Evolutionary conservation across 1,140 invertebrate genomes (phyloP).

Genomic region (Drosophila bipectinata): DNA sequence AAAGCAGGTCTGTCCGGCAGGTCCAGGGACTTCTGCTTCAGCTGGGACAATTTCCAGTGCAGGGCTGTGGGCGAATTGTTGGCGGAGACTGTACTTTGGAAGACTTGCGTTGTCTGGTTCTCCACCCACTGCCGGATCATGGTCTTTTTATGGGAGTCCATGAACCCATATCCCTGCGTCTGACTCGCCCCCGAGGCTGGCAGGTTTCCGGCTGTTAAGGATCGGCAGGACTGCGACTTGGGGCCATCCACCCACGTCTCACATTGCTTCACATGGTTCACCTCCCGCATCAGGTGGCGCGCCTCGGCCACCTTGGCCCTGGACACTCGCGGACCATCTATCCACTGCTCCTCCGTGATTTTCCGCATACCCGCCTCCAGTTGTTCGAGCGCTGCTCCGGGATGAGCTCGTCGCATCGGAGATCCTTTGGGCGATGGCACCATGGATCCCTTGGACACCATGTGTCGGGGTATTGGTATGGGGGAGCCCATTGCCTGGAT

Average conservation of each 20-base stretch:
- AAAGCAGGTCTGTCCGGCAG: conserved; percentile 59
- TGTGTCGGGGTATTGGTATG: conserved; percentile 57
- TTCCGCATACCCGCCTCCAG: conserved; percentile 75
- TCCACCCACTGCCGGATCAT: conserved; percentile 98
- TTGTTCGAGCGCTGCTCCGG: conserved; percentile 70
- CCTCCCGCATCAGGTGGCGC: conserved; percentile 90
- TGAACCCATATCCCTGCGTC: conserved; percentile 90
- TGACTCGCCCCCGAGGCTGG: conserved; percentile 64
- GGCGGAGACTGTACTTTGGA: conserved; percentile 70
- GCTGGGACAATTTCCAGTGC: conserved; percentile 74
- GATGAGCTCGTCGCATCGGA: conserved; percentile 84
- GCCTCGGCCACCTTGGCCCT: conserved; percentile 93
- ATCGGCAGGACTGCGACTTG: conserved; percentile 83
- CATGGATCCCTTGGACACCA: conserved; percentile 77
- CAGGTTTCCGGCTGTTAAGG: conserved; percentile 73
- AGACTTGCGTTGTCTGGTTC: conserved; percentile 93
- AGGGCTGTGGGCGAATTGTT: conserved; percentile 67
- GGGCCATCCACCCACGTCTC: conserved; percentile 98
- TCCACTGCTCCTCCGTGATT: conserved; percentile 94
- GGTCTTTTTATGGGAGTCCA: conserved; percentile 95
- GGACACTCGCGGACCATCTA: conserved; percentile 95
- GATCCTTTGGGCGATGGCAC: conserved; percentile 86
- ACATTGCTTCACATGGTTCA: conserved; percentile 89
- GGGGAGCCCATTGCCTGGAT: conserved; percentile 48
- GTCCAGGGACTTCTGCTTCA: conserved; percentile 80